phyloP scores from a whole-genome alignment of 2,888 invertebrate genomes.

The Marronus borbonicus region DNA sequence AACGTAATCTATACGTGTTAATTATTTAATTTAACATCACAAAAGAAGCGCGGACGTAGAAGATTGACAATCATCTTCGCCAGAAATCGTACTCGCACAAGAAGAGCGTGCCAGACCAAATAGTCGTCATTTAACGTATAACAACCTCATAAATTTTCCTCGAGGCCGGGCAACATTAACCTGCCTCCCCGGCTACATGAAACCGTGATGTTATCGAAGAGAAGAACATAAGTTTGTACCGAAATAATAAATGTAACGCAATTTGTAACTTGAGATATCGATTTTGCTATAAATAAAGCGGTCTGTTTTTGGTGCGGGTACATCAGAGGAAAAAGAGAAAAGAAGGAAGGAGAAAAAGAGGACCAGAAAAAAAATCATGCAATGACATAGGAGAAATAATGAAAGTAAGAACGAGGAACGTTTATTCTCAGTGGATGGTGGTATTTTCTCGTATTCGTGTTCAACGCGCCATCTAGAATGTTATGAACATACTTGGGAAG shows the following conservation, averaged over 20 bases:
- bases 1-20: too few species aligned
- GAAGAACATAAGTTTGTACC: conserved; percentile 35
- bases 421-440: neutral
- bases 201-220: conserved; percentile 34
- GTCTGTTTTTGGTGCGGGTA: conserved; percentile 8
- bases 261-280: conserved; percentile 40
- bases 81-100: neutral
- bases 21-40: too few species aligned
- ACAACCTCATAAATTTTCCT: conserved; percentile 37
- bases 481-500: neutral
- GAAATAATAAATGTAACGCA: conserved; percentile 40
- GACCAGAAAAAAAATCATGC: neutral
- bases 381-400: conserved; percentile 1
- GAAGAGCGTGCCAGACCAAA: conserved; percentile 15
- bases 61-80: neutral
- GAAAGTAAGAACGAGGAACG: conserved; percentile 10
- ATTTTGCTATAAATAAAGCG: conserved; percentile 39
- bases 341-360: neutral
- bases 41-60: too few species aligned
- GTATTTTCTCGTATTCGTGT: conserved; percentile 2
- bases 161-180: conserved; percentile 20
- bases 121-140: conserved; percentile 29
- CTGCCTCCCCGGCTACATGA: conserved; percentile 17
- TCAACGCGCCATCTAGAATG: neutral
- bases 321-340: neutral